Evolutionary conservation across 92 coral and sea anemone species (phyloP).

Genomic region (Palythoa grandis): DNA sequence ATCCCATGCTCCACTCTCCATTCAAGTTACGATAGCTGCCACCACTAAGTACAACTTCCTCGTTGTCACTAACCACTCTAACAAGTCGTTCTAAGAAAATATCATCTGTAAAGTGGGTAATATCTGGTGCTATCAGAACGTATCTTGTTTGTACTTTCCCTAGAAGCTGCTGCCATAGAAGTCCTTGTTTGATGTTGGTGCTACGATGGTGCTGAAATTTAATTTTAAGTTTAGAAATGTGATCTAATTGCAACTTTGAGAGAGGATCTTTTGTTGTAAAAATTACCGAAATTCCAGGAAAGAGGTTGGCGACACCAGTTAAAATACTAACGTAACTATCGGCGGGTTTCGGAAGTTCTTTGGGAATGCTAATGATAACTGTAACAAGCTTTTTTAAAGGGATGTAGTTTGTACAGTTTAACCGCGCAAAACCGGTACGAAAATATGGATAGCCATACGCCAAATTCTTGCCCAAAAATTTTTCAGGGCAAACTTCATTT

Average conservation of each 20-base stretch:
- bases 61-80: constrained; percentile 76
- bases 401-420: constrained; percentile 72
- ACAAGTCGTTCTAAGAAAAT: constrained; percentile 54
- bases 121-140: constrained; percentile 61
- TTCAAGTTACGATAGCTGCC: constrained; percentile 82
- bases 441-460: constrained; percentile 93
- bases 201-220: constrained; percentile 37
- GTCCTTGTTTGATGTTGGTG: constrained; percentile 36
- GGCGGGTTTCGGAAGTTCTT: constrained; percentile 46
- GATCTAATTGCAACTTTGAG: neutral
- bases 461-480: constrained; percentile 74
- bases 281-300: constrained; percentile 65
- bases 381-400: constrained; percentile 75
- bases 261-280: constrained; percentile 44
- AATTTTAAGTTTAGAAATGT: constrained; percentile 36
- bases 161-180: constrained; percentile 52
- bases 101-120: constrained; percentile 68
- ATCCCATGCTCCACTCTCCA: constrained; percentile 96
- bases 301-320: constrained; percentile 47
- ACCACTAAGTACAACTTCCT: constrained; percentile 76
- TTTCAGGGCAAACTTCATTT: constrained; percentile 91
- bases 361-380: constrained; percentile 58
- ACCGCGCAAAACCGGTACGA: constrained; percentile 80
- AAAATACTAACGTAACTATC: constrained; percentile 38
- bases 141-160: constrained; percentile 57